These are phyloP conservation scores for Nephrotoma appendiculata DNA, from an alignment of 2,888 invertebrate species.

Conservation along the genomic window DNA sequence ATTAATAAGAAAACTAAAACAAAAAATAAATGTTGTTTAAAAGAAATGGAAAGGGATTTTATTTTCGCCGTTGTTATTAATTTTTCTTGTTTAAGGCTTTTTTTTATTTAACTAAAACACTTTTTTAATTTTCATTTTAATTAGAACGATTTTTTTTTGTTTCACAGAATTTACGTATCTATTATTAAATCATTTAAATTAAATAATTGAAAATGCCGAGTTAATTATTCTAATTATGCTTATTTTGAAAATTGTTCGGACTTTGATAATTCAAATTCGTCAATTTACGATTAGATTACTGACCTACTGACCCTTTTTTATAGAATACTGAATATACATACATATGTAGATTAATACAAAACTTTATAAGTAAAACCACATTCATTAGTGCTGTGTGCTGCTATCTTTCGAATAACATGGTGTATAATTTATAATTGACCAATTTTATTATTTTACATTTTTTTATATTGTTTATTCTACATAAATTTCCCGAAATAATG, in stretches of 20 bases:
- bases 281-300: too few relatives aligned
- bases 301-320: too few relatives aligned
- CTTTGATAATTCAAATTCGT: neutral
- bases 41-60: neutral
- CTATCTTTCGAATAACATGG: too few relatives aligned
- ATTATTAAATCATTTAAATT: neutral
- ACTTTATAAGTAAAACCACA: too few relatives aligned
- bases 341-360: too few relatives aligned
- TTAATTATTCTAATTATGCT: neutral
- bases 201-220: neutral
- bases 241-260: neutral
- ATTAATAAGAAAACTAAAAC: neutral
- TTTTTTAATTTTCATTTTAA: neutral
- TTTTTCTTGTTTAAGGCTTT: neutral
- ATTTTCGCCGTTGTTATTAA: too few relatives aligned
- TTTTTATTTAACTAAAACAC: neutral
- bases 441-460: too few relatives aligned
- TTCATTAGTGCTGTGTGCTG: too few relatives aligned
- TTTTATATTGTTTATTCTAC: too few relatives aligned
- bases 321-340: too few relatives aligned
- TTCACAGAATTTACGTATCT: neutral
- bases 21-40: neutral
- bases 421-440: too few relatives aligned
- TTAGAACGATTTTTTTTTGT: neutral
- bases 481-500: too few relatives aligned